Conservation (phyloP, 2,888 invertebrate species). For the Cremastinae sp. region DNA sequence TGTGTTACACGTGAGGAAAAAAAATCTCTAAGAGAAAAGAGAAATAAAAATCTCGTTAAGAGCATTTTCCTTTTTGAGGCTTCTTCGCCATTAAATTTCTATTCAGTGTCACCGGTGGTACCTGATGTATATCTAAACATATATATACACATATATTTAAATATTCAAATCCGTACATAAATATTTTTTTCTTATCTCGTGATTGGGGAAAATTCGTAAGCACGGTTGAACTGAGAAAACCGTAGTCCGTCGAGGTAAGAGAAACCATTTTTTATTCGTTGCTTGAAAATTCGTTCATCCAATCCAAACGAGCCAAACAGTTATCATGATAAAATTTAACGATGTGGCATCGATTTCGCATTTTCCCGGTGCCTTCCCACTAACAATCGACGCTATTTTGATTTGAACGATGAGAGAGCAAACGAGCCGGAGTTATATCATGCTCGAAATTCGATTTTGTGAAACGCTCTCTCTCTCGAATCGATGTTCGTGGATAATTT, state of each 20-base stretch:
- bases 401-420: too few species aligned
- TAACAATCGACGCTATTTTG: too few species aligned
- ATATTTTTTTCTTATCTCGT: slow-evolving; percentile 34
- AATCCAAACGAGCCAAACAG: slow-evolving; percentile 44
- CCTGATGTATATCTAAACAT: slow-evolving; percentile 47
- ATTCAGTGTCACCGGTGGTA: slow-evolving; percentile 61
- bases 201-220: slow-evolving; percentile 42
- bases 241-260: slow-evolving; percentile 58
- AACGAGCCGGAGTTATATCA: too few species aligned
- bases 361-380: too few species aligned
- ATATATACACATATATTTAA: slow-evolving; percentile 27
- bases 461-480: too few species aligned
- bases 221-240: slow-evolving; percentile 50
- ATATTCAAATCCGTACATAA: slow-evolving; percentile 19
- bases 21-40: slow-evolving; percentile 14
- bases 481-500: too few species aligned
- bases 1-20: slow-evolving; percentile 35
- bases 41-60: slow-evolving; percentile 11
- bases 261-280: slow-evolving; percentile 20
- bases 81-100: slow-evolving; percentile 41
- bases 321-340: too few species aligned
- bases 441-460: too few species aligned
- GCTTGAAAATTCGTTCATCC: background rate
- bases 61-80: slow-evolving; percentile 39
- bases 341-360: too few species aligned